These are phyloP conservation scores for Malurus leucopterus DNA, from an alignment of 2,797 vertebrate species.

Conservation along the genomic window DNA sequence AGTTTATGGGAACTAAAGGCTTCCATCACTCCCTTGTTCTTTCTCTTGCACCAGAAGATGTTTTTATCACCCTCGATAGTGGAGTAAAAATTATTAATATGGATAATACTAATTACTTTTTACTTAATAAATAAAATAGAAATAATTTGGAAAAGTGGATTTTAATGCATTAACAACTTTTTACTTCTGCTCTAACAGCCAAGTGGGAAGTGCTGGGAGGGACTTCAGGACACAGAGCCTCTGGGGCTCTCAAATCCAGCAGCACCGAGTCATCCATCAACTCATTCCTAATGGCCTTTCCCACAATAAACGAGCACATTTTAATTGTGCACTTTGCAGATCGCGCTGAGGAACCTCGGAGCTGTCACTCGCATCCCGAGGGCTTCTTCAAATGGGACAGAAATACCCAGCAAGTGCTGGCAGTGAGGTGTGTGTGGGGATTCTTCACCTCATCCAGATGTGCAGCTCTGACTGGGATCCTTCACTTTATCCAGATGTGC, in stretches of 20 bases:
- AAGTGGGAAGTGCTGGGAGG: neutral
- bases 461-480: neutral
- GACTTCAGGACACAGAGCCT: neutral
- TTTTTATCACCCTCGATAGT: neutral
- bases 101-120: neutral
- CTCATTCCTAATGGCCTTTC: neutral
- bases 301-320: neutral
- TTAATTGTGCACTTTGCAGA: neutral
- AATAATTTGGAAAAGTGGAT: neutral
- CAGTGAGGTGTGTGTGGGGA: neutral
- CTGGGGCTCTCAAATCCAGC: neutral
- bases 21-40: neutral
- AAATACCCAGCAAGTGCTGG: neutral
- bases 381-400: neutral
- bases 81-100: neutral
- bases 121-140: neutral
- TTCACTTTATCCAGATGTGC: rapidly evolving
- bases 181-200: neutral
- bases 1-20: conserved; percentile 10
- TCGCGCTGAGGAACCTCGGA: neutral
- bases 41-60: neutral
- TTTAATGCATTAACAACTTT: neutral
- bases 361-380: neutral
- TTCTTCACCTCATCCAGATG: neutral
- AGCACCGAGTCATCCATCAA: neutral